phyloP scores from a whole-genome alignment of 2,888 invertebrate species.

The Sycophila texana region DNA sequence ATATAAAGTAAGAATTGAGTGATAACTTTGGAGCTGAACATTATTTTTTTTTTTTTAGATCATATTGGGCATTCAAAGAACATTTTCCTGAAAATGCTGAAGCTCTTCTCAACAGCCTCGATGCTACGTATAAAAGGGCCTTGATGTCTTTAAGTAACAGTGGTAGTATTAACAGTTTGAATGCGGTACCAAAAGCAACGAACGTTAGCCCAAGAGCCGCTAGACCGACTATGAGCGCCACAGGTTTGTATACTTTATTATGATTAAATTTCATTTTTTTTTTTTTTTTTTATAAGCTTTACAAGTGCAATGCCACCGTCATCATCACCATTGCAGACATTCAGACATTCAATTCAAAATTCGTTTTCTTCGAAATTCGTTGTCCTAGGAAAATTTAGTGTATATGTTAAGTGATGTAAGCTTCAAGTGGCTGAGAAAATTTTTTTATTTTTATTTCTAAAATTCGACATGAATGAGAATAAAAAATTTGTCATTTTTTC shows the following conservation, averaged over 20 bases:
- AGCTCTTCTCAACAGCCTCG: constrained; percentile 87
- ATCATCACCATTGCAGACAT: constrained; percentile 31
- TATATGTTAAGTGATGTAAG: constrained; percentile 30
- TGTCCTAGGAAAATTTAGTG: no score
- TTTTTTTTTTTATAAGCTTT: no score
- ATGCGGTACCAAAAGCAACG: constrained; percentile 73
- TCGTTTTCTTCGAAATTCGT: no score
- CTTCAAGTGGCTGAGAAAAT: neutral
- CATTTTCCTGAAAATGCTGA: constrained; percentile 96
- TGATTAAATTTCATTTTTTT: neutral
- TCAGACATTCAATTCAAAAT: constrained; percentile 2
- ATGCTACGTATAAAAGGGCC: constrained; percentile 84
- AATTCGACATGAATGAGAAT: constrained; percentile 3
- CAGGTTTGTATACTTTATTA: constrained; percentile 72
- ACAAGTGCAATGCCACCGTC: neutral
- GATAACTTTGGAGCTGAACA: no score
- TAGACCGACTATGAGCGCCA: constrained; percentile 74
- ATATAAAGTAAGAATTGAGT: no score
- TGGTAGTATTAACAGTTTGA: constrained; percentile 78
- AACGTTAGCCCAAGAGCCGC: constrained; percentile 74
- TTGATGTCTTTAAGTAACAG: constrained; percentile 80
- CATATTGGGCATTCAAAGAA: constrained; percentile 92
- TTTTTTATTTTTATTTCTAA: neutral
- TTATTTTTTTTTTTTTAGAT: constrained; percentile 77
- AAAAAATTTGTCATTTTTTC: constrained; percentile 62